Evolutionary conservation across 2,888 invertebrate species (phyloP).

Genomic region (Lasioglossum marginatum): DNA sequence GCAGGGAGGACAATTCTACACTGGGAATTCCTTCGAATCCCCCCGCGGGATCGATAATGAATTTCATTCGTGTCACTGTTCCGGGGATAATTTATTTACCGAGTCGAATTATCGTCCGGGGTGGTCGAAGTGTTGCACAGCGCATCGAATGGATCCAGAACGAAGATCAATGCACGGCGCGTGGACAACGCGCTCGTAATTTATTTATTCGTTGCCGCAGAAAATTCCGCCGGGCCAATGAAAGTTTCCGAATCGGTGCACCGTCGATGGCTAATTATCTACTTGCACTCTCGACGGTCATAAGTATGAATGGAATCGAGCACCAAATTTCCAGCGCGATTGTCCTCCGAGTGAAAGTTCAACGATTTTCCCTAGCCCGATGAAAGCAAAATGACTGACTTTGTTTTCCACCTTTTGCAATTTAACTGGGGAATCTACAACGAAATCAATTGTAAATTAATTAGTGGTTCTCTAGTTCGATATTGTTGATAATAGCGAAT

Average conservation of each 20-base stretch:
- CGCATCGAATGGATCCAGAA: constrained; percentile 31
- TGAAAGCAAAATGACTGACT: not conserved
- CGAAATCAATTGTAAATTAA: no score
- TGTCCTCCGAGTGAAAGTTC: not conserved
- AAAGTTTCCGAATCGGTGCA: constrained; percentile 25
- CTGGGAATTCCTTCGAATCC: constrained; percentile 35
- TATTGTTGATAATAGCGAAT: not conserved
- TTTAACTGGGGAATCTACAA: no score
- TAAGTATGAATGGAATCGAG: not conserved
- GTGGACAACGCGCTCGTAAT: constrained; percentile 17
- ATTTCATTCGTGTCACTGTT: constrained; percentile 47
- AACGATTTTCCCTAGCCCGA: not conserved
- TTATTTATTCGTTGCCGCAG: constrained; percentile 39
- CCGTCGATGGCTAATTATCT: constrained; percentile 15
- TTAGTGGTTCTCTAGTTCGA: no score
- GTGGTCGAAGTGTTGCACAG: constrained; percentile 16
- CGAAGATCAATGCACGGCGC: constrained; percentile 42
- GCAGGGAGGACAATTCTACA: not conserved
- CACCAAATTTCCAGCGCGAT: not conserved
- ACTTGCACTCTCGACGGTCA: constrained; percentile 6
- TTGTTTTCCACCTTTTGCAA: not conserved
- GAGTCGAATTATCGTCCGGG: constrained; percentile 14
- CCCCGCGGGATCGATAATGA: constrained; percentile 41
- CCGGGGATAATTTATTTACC: constrained; percentile 49
- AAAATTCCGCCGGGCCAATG: not conserved